These are phyloP conservation scores for Drosophila nr. fundita DNA, from an alignment of 2,888 invertebrate genomes.

Conservation along the genomic window DNA sequence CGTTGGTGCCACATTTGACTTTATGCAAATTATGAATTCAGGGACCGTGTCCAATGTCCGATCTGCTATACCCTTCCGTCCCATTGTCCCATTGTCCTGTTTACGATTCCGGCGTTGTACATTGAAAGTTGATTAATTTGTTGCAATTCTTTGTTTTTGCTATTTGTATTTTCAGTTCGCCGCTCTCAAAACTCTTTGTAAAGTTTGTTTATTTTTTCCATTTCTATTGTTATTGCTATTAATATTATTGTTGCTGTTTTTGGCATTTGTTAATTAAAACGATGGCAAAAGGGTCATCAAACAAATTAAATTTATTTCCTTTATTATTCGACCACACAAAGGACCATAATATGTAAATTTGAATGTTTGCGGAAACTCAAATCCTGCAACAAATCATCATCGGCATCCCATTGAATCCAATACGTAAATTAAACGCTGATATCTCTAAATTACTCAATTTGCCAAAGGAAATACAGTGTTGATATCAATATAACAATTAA, in stretches of 20 bases:
- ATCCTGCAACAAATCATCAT: slow-evolving; percentile 26
- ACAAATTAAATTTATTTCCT: slow-evolving; percentile 36
- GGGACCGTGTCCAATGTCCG: slow-evolving; percentile 27
- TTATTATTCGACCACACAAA: slow-evolving; percentile 39
- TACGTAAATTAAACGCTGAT: slow-evolving; percentile 34
- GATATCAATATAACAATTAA: not conserved
- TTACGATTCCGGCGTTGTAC: slow-evolving; percentile 19
- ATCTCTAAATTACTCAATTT: not conserved
- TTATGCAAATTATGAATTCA: slow-evolving; percentile 75
- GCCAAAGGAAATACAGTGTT: slow-evolving; percentile 7
- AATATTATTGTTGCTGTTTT: slow-evolving; percentile 28
- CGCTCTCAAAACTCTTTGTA: slow-evolving; percentile 54
- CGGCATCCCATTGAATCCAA: slow-evolving; percentile 21
- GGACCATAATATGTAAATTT: slow-evolving; percentile 47
- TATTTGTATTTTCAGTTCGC: slow-evolving; percentile 46
- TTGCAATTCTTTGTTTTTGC: slow-evolving; percentile 50
- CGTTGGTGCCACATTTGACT: slow-evolving; percentile 47
- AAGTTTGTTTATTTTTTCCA: slow-evolving; percentile 46
- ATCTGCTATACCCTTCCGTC: slow-evolving; percentile 18
- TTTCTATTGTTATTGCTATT: slow-evolving; percentile 6
- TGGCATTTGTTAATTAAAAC: slow-evolving; percentile 73
- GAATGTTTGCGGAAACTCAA: slow-evolving; percentile 16
- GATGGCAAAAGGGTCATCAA: slow-evolving; percentile 44
- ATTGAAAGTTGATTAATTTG: slow-evolving; percentile 73
- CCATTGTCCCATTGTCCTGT: slow-evolving; percentile 4